phyloP scores from a whole-genome alignment of 2,113 vertebrate genomes.

The Spermophilus dauricus region DNA sequence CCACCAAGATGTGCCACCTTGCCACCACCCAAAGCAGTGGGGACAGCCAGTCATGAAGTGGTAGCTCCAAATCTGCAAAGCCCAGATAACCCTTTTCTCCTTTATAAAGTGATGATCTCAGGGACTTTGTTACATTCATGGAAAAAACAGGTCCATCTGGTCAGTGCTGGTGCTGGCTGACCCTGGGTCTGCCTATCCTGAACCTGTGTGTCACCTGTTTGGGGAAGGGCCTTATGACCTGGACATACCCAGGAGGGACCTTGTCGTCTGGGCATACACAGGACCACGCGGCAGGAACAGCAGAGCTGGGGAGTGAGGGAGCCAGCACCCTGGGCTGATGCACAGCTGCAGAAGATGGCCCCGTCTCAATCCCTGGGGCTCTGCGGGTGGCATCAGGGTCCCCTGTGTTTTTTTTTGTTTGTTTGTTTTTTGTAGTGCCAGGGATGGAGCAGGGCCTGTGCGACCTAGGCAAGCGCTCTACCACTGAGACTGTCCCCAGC shows the following conservation, averaged over 20 bases:
- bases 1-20: too few species aligned
- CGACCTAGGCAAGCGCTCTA: not conserved
- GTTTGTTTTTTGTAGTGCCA: not conserved
- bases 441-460: too few species aligned
- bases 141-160: not conserved
- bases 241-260: not conserved
- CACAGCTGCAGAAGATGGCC: too few species aligned
- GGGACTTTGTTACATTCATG: not conserved
- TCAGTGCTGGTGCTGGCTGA: not conserved
- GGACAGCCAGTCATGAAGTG: not conserved
- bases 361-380: too few species aligned
- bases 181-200: not conserved
- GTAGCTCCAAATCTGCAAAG: not conserved
- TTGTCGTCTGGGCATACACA: fast-evolving
- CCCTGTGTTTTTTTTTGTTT: not conserved
- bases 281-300: not conserved
- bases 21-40: not conserved
- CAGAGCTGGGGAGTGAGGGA: not conserved
- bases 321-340: too few species aligned
- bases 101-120: not conserved
- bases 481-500: not conserved
- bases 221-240: not conserved
- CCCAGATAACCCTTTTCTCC: not conserved
- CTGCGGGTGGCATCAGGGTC: not conserved
- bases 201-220: not conserved